Evolutionary conservation across 2,888 invertebrate species (phyloP), one percentile per base, ranked within the genome.

Genomic region (Caenorhabditis macrosperma): DNA sequence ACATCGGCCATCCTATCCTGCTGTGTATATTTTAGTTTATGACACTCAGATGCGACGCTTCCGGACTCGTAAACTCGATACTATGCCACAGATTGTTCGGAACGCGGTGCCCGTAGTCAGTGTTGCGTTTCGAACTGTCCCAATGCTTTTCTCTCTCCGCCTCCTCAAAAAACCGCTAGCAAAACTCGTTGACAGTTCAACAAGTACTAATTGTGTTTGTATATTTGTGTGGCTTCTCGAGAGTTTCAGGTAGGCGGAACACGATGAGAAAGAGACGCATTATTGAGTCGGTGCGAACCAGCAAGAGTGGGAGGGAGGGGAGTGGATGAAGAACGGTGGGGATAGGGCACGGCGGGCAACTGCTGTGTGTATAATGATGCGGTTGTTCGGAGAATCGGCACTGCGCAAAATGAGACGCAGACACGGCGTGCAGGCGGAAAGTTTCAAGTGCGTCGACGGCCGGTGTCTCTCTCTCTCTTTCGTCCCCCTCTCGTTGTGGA

Each of bases 351-450:
- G 28, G 22, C 44, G 35, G 57, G 26, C 55, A 57, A 57, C 55
- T 57, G 67, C 71, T 72, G 55, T 64, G 61, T 72, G 72, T 64
- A 64, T 61, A 72, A 72, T 61, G 63, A 72, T 63, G 64, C 72
- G 72, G 63, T 57, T 55, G 55, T 46, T 55, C 55, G 55, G 41
- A 44, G 60, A 41, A 41, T 30, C 22, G 46, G 50, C 6, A 54
- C 22, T 35, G 33, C 35, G 24, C 10, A 15, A 20, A 10, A 22
- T n/a, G 33, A 68, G 69, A 69, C 59, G 68, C 50, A 68, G 68
- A 57, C 52, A 57, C 59, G 55, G 69, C 69, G 69, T 60, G 69
- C 69, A 60, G 69, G 69, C 69, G 69, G 69, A 69, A 69, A 69
- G 69, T 69, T 69, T 69, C 69, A 69, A 72, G 64, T 64, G 57